Evolutionary conservation across 2,113 vertebrate genomes (phyloP).

Genomic region (Hylia prasina): DNA sequence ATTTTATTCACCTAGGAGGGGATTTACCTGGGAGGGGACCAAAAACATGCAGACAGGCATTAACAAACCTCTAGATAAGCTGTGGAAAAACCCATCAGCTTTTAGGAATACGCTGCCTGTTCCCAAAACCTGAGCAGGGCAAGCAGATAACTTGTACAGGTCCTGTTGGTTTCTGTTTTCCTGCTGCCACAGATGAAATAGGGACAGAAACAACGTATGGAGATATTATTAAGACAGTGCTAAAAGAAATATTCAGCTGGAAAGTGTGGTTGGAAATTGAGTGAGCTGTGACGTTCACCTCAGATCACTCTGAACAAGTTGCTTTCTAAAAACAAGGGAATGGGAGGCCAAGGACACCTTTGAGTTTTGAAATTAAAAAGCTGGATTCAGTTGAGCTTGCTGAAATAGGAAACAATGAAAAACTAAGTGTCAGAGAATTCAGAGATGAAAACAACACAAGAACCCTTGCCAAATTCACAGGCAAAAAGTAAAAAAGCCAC

Average conservation of each 20-base stretch:
- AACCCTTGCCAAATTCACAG: background rate
- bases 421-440: background rate
- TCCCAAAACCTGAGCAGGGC: background rate
- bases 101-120: background rate
- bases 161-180: background rate
- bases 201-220: background rate
- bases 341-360: background rate
- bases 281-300: background rate
- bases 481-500: background rate
- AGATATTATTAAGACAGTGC: background rate
- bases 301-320: background rate
- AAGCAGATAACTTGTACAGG: background rate
- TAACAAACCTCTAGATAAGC: too few species aligned
- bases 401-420: background rate
- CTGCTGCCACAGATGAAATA: background rate
- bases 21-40: background rate
- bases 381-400: background rate
- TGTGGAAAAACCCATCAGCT: background rate
- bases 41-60: background rate
- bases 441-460: background rate
- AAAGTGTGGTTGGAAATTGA: background rate
- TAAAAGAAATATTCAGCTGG: background rate
- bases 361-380: background rate
- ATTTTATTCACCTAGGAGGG: background rate
- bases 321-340: background rate